Percentiles rank a stretch among this genome's conserved stretches.
These are phyloP conservation scores for Idris sp. DNA, from an alignment of 1,140 invertebrate species.

Conservation along the genomic window DNA sequence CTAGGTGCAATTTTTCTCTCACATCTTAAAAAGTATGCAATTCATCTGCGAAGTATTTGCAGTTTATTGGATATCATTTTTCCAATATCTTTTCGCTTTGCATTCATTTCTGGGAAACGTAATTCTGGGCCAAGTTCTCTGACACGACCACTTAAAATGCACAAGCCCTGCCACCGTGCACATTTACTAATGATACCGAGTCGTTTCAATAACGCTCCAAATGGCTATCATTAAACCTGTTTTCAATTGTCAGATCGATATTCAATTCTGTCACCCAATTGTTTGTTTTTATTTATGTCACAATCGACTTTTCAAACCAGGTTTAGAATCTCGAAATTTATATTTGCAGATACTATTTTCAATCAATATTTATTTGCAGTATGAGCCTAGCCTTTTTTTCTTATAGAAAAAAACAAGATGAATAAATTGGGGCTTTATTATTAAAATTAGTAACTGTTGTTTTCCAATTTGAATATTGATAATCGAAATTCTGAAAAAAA, in stretches of 20 bases:
- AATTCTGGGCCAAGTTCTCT: conserved; percentile 34
- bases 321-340: too few relatives aligned
- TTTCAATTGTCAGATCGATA: conserved; percentile 5
- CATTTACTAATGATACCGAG: conserved; percentile 21
- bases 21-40: conserved; percentile 32
- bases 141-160: conserved; percentile 10
- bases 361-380: too few relatives aligned
- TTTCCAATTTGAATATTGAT: too few relatives aligned
- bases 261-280: too few relatives aligned
- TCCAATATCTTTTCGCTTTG: conserved; percentile 31
- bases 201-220: conserved; percentile 1
- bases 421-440: too few relatives aligned
- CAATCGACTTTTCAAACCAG: too few relatives aligned
- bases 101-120: conserved; percentile 21
- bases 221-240: conserved; percentile 20
- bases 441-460: too few relatives aligned
- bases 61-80: conserved; percentile 39
- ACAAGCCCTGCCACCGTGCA: conserved; percentile 4
- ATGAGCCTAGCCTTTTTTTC: too few relatives aligned
- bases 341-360: too few relatives aligned
- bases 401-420: too few relatives aligned
- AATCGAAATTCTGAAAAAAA: too few relatives aligned
- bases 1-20: conserved; percentile 22
- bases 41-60: conserved; percentile 31
- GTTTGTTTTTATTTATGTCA: too few relatives aligned